Percentiles rank a stretch among this genome's conserved stretches.
Evolutionary conservation across 2,888 invertebrate genomes (phyloP).

Genomic region (Electrophaes corylata): DNA sequence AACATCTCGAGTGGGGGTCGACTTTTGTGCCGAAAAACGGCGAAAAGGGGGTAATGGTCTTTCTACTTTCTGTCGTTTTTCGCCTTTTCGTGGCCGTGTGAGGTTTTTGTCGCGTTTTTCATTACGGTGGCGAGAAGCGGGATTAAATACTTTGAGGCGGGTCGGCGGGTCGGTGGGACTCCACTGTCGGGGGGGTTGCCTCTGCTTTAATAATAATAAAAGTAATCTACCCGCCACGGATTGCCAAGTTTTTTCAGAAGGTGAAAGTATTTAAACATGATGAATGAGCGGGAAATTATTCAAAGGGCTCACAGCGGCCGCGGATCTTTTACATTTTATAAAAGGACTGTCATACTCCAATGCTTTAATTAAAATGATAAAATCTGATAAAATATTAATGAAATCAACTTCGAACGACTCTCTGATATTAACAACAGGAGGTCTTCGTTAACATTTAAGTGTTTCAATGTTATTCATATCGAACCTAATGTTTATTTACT

Average conservation of each 20-base stretch:
- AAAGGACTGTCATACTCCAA: slow-evolving; percentile 24
- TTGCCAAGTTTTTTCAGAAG: slow-evolving; percentile 29
- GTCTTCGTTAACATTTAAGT: not conserved
- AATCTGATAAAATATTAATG: slow-evolving; percentile 24
- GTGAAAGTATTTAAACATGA: slow-evolving; percentile 32
- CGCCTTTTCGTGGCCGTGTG: slow-evolving; percentile 25
- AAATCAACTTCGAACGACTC: not conserved
- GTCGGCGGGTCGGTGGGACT: not conserved
- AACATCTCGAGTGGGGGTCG: slow-evolving; percentile 34
- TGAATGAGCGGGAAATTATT: slow-evolving; percentile 34
- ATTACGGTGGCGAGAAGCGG: slow-evolving; percentile 34
- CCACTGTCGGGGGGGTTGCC: not conserved
- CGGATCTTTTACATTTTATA: slow-evolving; percentile 29
- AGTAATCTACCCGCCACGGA: slow-evolving; percentile 33
- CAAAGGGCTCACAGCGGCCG: slow-evolving; percentile 28
- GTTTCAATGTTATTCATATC: not conserved
- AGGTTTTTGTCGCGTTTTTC: slow-evolving; percentile 39
- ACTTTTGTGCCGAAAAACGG: slow-evolving; percentile 31
- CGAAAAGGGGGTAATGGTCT: slow-evolving; percentile 26
- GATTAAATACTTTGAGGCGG: slow-evolving; percentile 38
- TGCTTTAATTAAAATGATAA: slow-evolving; percentile 33
- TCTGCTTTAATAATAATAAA: slow-evolving; percentile 35
- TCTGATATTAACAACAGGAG: slow-evolving; percentile 1
- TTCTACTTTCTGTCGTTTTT: slow-evolving; percentile 27
- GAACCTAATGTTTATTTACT: not conserved